Base-by-base conservation (phyloP, 2,113 vertebrate species). In the Sapajus apella region DNA sequence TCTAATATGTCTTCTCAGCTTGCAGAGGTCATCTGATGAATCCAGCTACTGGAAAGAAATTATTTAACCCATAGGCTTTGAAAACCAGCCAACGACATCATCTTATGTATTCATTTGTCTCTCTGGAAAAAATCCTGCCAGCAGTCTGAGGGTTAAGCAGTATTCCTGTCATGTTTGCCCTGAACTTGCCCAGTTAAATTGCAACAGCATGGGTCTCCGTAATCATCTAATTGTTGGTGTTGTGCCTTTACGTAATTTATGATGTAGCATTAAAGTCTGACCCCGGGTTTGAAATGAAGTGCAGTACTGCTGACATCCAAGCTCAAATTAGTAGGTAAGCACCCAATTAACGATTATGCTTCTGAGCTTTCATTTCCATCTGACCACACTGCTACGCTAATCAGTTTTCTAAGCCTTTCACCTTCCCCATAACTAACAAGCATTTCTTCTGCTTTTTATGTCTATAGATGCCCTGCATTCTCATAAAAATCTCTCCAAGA, bases 171-270 rank as follows among this genome's bases (percentile, higher is more conserved):
- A 97, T 97, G 98, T 98, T 98, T 98, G 98, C 98, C 98, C 98
- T 98, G 98, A 98, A 98, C 98, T 98, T 98, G 98, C 98, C 98
- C 98, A 98, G 98, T 98, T 98, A 98, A 99, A 98, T 98, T 98
- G 98, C 98, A 99, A 97, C 98, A 98, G 98, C 98, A 98, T 98
- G 98, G 98, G 98, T 98, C 98, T 98, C 98, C 98, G 97, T 98
- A 99, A 99, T 98, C 98, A 99, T 97, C 98, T 98, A 99, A 99
- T 99, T 99, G 98, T 98, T 98, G 98, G 98, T 98, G 98, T 98
- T 98, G 98, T 98, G 98, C 98, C 98, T 98, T 98, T 98, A 98
- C 92, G 98, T 98, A 98, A 99, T 99, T 99, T 98, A 99, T 98
- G 98, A 98, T 98, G 98, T 97, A 98, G 98, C 98, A 98, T 98